Evolutionary conservation across 2,113 vertebrate species (phyloP).

Genomic region (Uropsilus gracilis): DNA sequence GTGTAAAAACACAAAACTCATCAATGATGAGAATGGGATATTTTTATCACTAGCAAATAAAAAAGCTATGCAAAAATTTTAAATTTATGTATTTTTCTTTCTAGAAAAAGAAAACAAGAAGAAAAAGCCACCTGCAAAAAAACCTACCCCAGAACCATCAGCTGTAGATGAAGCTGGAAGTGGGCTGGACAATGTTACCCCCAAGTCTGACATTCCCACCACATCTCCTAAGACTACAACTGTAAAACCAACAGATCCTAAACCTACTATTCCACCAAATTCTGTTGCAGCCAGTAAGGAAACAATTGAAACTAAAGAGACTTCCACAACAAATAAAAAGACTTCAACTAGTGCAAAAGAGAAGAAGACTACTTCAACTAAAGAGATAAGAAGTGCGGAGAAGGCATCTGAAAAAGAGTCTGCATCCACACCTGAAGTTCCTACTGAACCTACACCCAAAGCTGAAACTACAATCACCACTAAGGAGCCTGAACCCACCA

Average conservation of each 20-base stretch:
- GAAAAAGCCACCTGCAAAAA: slow-evolving; percentile 66
- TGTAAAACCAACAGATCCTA: slow-evolving; percentile 46
- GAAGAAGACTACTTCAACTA: slow-evolving; percentile 63
- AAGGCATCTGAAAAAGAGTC: slow-evolving; percentile 25
- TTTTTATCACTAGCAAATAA: neutral
- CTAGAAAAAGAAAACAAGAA: slow-evolving; percentile 75
- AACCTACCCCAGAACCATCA: slow-evolving; percentile 36
- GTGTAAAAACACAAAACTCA: neutral
- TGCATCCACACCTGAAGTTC: slow-evolving; percentile 1
- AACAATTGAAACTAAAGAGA: slow-evolving; percentile 27
- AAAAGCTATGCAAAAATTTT: slow-evolving; percentile 15
- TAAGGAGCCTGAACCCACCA: neutral
- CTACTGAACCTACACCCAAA: slow-evolving; percentile 31
- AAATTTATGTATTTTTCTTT: neutral
- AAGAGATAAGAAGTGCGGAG: slow-evolving; percentile 51
- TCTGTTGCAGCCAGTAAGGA: slow-evolving; percentile 28
- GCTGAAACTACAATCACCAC: slow-evolving; percentile 52
- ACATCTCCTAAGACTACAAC: slow-evolving; percentile 50
- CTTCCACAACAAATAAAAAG: slow-evolving; percentile 31
- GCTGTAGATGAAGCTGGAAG: slow-evolving; percentile 65
- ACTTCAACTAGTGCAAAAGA: slow-evolving; percentile 57
- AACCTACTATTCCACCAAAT: slow-evolving; percentile 34
- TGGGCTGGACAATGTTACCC: slow-evolving; percentile 58
- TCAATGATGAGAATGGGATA: neutral
- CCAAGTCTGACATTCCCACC: slow-evolving; percentile 56